These are phyloP conservation scores for Polymixis flavicincta DNA, from an alignment of 2,888 invertebrate genomes.

Conservation along the genomic window DNA sequence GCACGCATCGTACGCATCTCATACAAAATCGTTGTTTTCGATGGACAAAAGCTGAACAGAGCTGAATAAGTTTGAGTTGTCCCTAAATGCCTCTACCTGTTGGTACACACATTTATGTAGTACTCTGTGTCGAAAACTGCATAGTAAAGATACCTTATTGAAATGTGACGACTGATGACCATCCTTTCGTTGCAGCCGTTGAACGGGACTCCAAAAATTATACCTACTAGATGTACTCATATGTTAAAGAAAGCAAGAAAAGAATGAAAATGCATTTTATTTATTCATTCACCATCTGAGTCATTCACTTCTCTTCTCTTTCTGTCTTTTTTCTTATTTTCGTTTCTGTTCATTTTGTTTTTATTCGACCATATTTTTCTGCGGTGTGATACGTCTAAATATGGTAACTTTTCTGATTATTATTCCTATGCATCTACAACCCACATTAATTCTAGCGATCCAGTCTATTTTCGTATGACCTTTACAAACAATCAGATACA, in stretches of 20 bases:
- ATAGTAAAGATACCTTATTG: neutral
- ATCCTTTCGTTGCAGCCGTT: neutral
- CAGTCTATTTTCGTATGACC: conserved; percentile 37
- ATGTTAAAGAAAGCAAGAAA: neutral
- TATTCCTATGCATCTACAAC: neutral
- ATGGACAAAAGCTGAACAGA: too few species aligned
- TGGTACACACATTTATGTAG: too few species aligned
- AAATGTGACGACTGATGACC: neutral
- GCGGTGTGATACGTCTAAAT: neutral
- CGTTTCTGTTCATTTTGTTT: too few species aligned
- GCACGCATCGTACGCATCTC: too few species aligned
- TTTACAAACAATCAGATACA: conserved; percentile 18
- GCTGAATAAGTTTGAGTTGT: too few species aligned
- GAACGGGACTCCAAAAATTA: neutral
- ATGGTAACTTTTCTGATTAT: neutral
- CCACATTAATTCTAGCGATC: neutral
- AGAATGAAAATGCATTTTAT: too few species aligned
- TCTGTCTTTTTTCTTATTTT: too few species aligned
- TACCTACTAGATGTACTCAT: neutral
- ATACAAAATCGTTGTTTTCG: too few species aligned
- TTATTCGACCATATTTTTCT: neutral
- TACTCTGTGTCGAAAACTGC: neutral
- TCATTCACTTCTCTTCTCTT: too few species aligned
- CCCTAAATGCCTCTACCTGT: too few species aligned
- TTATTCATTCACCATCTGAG: too few species aligned